phyloP scores from a whole-genome alignment of 2,113 vertebrate genomes.

The Otocyon megalotis region DNA sequence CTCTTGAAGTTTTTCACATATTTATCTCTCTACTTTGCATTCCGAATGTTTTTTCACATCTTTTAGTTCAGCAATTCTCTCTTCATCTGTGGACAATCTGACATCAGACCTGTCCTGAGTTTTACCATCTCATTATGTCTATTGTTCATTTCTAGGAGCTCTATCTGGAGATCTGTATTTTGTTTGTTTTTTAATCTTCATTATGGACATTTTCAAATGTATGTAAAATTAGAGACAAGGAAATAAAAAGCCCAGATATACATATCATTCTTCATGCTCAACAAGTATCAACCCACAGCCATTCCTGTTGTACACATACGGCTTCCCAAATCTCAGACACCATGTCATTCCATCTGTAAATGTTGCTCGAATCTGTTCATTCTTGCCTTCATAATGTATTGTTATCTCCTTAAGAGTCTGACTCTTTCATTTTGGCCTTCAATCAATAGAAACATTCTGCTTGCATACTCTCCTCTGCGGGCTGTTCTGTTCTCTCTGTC shows the following conservation, averaged over 20 bases:
- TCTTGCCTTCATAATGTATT: not conserved
- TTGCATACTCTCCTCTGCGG: accelerated
- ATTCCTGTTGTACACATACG: accelerated
- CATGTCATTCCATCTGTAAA: accelerated
- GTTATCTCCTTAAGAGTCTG: not conserved
- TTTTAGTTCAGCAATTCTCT: not conserved
- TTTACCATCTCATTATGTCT: not conserved
- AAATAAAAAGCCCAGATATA: not conserved
- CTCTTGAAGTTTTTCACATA: not conserved
- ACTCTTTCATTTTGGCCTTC: not conserved
- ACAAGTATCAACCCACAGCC: accelerated
- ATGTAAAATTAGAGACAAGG: not conserved
- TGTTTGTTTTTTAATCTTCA: not conserved
- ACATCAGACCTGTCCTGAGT: not conserved
- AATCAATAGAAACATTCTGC: not conserved
- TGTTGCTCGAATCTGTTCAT: not conserved
- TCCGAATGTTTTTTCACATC: not conserved
- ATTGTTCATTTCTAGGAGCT: not conserved
- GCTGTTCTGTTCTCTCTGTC: not conserved
- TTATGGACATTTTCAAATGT: not conserved
- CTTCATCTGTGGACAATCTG: not conserved
- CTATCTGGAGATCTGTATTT: not conserved
- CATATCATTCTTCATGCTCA: not conserved
- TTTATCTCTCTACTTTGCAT: not conserved
- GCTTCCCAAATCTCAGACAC: not conserved